These are phyloP conservation scores for Brachionus koreanus DNA, from an alignment of 1,140 invertebrate genomes.

Conservation along the genomic window DNA sequence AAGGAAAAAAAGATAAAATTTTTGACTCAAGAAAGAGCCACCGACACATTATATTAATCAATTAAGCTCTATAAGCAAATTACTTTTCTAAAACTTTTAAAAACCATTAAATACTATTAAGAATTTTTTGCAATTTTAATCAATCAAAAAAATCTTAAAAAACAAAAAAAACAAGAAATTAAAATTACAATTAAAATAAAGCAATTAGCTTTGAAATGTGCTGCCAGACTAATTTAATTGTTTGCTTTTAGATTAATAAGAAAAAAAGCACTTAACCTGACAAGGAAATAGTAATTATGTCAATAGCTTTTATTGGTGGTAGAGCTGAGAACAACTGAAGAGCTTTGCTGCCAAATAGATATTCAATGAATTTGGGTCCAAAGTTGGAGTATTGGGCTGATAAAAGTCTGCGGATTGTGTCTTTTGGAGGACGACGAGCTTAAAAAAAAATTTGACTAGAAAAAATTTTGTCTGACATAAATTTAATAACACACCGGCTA, in stretches of 20 bases:
- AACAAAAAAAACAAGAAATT: too few relatives aligned
- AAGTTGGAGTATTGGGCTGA: not conserved
- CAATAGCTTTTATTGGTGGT: constrained; percentile 10
- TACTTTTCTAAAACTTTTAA: too few relatives aligned
- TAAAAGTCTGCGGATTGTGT: constrained; percentile 18
- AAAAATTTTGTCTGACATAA: not conserved
- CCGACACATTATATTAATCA: too few relatives aligned
- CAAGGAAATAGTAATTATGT: constrained; percentile 9
- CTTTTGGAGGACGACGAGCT: constrained; percentile 40
- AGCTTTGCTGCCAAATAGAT: constrained; percentile 39
- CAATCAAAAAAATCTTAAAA: too few relatives aligned
- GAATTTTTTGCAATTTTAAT: too few relatives aligned
- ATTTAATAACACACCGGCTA: not conserved
- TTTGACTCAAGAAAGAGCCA: too few relatives aligned
- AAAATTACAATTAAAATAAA: too few relatives aligned
- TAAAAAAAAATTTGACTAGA: not conserved
- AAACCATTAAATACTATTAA: too few relatives aligned
- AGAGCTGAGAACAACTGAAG: not conserved
- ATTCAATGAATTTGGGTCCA: constrained; percentile 38
- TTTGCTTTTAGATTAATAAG: not conserved
- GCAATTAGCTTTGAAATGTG: too few relatives aligned
- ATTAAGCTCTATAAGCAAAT: too few relatives aligned
- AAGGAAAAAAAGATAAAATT: too few relatives aligned
- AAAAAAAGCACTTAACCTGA: not conserved
- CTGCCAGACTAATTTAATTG: not conserved